A percentile compares a stretch with the other conserved stretches of the same genome.
Evolutionary conservation across 2,797 vertebrate species (phyloP).

Genomic region (Tinamus major): DNA sequence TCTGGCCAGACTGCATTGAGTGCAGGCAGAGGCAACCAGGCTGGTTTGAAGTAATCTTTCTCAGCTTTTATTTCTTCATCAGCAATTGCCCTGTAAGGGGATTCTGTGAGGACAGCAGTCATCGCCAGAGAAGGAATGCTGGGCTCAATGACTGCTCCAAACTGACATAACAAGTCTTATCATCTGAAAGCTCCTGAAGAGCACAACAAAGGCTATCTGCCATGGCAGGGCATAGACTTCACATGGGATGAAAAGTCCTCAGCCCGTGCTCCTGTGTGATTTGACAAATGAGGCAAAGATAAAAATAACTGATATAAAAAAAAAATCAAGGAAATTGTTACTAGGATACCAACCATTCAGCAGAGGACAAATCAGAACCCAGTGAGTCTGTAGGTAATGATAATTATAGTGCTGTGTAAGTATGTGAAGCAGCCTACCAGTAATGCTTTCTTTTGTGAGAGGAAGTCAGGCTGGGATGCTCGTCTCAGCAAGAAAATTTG

Average conservation of each 20-base stretch:
- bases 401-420: slow-evolving; percentile 42
- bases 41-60: background rate
- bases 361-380: slow-evolving; percentile 37
- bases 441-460: background rate
- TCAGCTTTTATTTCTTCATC: background rate
- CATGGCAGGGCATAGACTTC: background rate
- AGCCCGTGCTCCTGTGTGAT: background rate
- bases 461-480: background rate
- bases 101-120: background rate
- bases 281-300: slow-evolving; percentile 17
- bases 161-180: background rate
- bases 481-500: background rate
- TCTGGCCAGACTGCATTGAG: background rate
- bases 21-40: background rate
- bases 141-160: background rate
- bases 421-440: background rate
- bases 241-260: background rate
- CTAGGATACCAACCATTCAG: slow-evolving; percentile 47
- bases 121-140: background rate
- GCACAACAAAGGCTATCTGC: background rate
- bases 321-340: slow-evolving; percentile 29
- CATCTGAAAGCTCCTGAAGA: slow-evolving; percentile 8
- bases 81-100: background rate
- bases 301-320: slow-evolving; percentile 25
- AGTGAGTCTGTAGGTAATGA: slow-evolving; percentile 12